Percentiles rank a stretch among this genome's conserved stretches.
These are phyloP conservation scores for Apocheima hispidaria DNA, from an alignment of 2,888 invertebrate species.

Conservation along the genomic window DNA sequence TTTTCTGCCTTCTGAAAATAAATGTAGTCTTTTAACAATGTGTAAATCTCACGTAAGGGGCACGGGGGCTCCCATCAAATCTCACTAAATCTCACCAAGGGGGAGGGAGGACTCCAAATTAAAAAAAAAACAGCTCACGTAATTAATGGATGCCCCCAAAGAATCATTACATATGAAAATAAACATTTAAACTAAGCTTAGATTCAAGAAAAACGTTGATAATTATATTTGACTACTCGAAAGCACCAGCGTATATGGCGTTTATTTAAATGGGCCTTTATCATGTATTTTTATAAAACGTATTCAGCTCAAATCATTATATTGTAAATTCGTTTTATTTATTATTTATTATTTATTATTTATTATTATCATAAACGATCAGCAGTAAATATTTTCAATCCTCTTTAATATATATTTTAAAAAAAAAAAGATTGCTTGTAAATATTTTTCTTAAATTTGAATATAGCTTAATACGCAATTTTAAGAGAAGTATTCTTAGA, in stretches of 20 bases:
- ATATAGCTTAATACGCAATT: neutral
- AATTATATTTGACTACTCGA: neutral
- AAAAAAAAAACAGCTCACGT: no score
- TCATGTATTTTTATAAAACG: constrained; percentile 44
- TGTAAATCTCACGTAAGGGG: no score
- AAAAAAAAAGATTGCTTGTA: no score
- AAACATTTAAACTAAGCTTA: no score
- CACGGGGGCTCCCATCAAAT: no score
- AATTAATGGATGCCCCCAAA: no score
- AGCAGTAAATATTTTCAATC: constrained; percentile 2
- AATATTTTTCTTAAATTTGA: neutral
- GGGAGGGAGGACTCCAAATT: no score
- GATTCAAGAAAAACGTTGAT: no score
- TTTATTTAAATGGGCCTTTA: constrained; percentile 6
- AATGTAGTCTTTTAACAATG: no score
- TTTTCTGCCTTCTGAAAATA: no score
- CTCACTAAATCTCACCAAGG: no score
- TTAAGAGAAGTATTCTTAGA: neutral
- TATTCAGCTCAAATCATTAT: constrained; percentile 53
- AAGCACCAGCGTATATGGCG: neutral
- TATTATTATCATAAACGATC: neutral
- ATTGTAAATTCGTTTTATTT: constrained; percentile 9
- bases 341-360: constrained; percentile 9
- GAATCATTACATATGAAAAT: no score
- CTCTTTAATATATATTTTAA: neutral